phyloP scores from a whole-genome alignment of 2,888 invertebrate species.

The Drosophila ustulata region DNA sequence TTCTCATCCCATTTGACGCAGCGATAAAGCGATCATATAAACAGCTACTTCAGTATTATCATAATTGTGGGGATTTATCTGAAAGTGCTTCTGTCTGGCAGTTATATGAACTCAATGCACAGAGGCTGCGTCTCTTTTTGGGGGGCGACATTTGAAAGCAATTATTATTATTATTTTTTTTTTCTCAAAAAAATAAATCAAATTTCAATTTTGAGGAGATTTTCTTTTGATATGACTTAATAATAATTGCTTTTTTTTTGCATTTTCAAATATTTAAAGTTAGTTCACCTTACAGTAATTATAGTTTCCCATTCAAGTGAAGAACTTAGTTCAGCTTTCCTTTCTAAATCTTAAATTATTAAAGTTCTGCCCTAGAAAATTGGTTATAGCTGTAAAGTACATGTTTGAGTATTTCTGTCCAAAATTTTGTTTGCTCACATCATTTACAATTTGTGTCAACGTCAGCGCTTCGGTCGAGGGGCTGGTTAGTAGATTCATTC shows the following conservation, averaged over 20 bases:
- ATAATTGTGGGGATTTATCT: slow-evolving; percentile 55
- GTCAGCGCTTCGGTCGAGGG: slow-evolving; percentile 16
- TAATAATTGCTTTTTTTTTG: not conserved
- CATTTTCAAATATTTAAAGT: not conserved
- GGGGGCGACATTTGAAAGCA: slow-evolving; percentile 10
- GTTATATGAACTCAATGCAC: slow-evolving; percentile 19
- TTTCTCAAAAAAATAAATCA: not conserved
- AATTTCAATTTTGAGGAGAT: not conserved
- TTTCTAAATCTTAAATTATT: not conserved
- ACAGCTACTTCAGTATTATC: slow-evolving; percentile 43
- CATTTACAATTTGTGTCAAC: slow-evolving; percentile 70
- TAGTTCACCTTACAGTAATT: not conserved
- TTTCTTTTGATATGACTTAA: not conserved
- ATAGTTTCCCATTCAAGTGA: not conserved
- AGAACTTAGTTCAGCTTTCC: no score
- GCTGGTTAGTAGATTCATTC: slow-evolving; percentile 24
- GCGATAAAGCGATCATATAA: slow-evolving; percentile 60
- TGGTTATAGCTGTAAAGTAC: slow-evolving; percentile 11
- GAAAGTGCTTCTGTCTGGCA: slow-evolving; percentile 45
- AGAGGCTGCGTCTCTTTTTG: slow-evolving; percentile 21
- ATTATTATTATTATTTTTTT: not conserved
- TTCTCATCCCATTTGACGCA: slow-evolving; percentile 64
- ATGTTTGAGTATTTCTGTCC: slow-evolving; percentile 36
- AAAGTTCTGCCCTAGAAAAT: slow-evolving; percentile 1
- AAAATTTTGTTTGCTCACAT: slow-evolving; percentile 65